Evolutionary conservation across 2,113 vertebrate species (phyloP).

Genomic region (Rhagologus leucostigma): DNA sequence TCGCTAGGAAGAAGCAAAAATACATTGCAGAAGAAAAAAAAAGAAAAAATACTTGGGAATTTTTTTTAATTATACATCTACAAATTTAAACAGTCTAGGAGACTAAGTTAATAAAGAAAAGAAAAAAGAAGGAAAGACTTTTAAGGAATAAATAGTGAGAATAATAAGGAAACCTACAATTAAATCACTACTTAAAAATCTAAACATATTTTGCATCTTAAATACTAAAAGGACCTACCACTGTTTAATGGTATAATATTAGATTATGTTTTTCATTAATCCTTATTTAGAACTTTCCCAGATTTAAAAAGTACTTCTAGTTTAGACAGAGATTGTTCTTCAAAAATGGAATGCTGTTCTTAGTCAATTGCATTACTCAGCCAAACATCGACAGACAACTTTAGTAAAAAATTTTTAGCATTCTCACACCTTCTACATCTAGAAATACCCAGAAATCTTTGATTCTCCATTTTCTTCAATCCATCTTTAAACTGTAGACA

Average conservation of each 20-base stretch:
- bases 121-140: neutral
- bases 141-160: neutral
- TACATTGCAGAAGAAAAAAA: neutral
- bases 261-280: neutral
- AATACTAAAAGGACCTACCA: neutral
- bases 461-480: neutral
- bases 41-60: neutral
- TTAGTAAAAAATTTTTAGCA: neutral
- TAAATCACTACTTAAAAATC: neutral
- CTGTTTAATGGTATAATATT: neutral
- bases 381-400: neutral
- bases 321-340: neutral
- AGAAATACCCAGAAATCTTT: neutral
- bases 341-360: conserved; percentile 23
- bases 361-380: neutral
- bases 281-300: neutral
- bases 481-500: neutral
- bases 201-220: neutral
- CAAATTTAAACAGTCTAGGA: neutral
- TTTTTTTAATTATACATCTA: neutral
- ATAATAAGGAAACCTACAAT: neutral
- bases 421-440: neutral
- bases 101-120: neutral
- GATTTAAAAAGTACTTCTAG: neutral
- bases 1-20: neutral